Percentiles rank a stretch among this genome's conserved stretches.
phyloP scores from a whole-genome alignment of 2,797 vertebrate genomes.

The Catamblyrhynchus diadema region DNA sequence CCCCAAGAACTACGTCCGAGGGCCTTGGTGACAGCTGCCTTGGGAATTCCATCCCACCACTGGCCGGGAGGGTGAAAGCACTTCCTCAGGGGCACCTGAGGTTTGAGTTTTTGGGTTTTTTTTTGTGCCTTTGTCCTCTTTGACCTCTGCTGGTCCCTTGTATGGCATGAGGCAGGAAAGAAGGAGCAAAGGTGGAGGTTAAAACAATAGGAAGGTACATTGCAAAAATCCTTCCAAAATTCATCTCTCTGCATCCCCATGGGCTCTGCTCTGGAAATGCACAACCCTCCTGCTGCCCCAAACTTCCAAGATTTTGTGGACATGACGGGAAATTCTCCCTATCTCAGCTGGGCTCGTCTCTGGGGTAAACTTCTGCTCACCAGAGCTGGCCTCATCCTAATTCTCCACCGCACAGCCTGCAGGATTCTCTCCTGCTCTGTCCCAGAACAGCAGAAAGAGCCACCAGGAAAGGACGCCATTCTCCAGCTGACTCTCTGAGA shows the following conservation, averaged over 20 bases:
- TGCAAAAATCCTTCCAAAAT: not conserved
- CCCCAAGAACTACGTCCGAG: accelerated
- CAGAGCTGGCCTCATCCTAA: not conserved
- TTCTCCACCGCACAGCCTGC: not conserved
- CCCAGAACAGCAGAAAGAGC: not conserved
- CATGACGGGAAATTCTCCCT: not conserved
- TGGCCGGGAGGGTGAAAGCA: not conserved
- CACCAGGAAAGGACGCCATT: accelerated
- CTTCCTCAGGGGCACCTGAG: not conserved
- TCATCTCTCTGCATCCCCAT: not conserved
- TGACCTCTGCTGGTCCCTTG: not conserved
- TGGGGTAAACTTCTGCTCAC: not conserved
- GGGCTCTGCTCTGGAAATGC: not conserved
- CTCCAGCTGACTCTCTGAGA: not conserved
- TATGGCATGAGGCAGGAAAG: not conserved
- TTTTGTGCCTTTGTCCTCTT: not conserved
- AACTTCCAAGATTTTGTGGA: not conserved
- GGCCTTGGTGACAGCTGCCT: accelerated
- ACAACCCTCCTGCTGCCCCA: accelerated
- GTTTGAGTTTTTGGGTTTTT: not conserved
- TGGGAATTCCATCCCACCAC: accelerated
- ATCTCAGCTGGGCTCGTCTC: not conserved
- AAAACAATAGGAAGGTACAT: not conserved
- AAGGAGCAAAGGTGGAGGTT: not conserved
- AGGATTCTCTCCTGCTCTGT: not conserved